Evolutionary conservation across 2,113 vertebrate species (phyloP).

Genomic region (Thunnus thynnus): DNA sequence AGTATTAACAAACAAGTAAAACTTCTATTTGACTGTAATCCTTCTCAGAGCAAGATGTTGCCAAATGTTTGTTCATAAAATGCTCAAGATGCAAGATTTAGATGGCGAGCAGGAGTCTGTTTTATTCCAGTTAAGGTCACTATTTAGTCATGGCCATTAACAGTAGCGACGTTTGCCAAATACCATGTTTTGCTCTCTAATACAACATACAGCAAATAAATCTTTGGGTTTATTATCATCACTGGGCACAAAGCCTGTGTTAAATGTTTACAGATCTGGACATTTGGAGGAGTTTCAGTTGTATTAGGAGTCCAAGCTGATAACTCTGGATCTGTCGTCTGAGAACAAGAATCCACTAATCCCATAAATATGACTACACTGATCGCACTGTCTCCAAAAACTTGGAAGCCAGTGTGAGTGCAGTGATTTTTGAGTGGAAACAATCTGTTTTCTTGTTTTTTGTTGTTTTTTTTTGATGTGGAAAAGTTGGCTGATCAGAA

Average conservation of each 20-base stretch:
- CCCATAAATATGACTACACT: not conserved
- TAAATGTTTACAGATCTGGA: constrained; percentile 9
- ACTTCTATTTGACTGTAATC: no score
- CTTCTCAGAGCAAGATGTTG: no score
- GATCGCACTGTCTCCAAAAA: not conserved
- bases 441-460: no score
- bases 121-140: not conserved
- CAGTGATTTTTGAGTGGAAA: not conserved
- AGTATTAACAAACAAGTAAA: no score
- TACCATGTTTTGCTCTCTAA: not conserved
- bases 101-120: no score
- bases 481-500: not conserved
- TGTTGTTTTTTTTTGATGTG: no score
- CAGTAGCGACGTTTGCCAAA: not conserved
- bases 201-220: not conserved
- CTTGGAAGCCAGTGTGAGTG: not conserved
- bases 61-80: no score
- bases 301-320: not conserved
- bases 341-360: constrained; percentile 3
- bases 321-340: not conserved
- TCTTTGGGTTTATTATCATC: not conserved
- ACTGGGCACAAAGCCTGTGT: not conserved
- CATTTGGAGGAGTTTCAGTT: constrained; percentile 12
- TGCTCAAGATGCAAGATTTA: no score
- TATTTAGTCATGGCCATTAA: not conserved